phyloP scores from a whole-genome alignment of 2,888 invertebrate genomes.

The Xestoiulus laeticollis region DNA sequence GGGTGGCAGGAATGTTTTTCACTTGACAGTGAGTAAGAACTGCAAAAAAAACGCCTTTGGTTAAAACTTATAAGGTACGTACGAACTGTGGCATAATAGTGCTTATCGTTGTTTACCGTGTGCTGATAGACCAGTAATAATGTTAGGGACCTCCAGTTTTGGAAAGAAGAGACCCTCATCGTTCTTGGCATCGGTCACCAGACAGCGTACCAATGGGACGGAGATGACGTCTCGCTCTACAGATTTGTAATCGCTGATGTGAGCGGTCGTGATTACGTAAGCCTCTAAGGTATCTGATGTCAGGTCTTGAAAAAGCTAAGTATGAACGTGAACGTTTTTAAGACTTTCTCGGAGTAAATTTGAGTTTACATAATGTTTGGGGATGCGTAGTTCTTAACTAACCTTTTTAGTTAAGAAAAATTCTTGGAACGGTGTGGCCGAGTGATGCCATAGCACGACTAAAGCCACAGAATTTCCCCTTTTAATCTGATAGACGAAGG shows the following conservation, averaged over 20 bases:
- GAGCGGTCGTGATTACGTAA: not conserved
- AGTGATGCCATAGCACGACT: constrained; percentile 40
- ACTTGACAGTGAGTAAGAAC: constrained; percentile 49
- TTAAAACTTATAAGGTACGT: not conserved
- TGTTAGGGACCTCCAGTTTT: constrained; percentile 45
- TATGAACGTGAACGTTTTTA: not conserved
- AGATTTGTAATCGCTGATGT: constrained; percentile 17
- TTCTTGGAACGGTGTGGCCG: not conserved
- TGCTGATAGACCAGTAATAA: constrained; percentile 21
- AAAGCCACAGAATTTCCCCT: not conserved
- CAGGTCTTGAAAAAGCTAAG: constrained; percentile 39
- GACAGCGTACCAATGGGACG: not conserved
- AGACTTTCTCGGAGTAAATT: not conserved
- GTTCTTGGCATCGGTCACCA: constrained; percentile 14
- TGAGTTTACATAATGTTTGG: not conserved
- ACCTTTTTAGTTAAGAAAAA: not conserved
- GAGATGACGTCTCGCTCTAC: not conserved
- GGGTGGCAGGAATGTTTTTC: not conserved
- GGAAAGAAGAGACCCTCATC: not conserved
- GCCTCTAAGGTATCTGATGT: not conserved
- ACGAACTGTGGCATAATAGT: not conserved
- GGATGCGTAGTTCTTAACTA: not conserved
- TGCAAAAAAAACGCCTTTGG: not conserved
- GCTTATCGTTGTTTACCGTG: not conserved
- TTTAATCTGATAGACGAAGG: constrained; percentile 42